These are phyloP conservation scores for Pararge aegeria DNA, from an alignment of 1,140 invertebrate species.

Conservation along the genomic window DNA sequence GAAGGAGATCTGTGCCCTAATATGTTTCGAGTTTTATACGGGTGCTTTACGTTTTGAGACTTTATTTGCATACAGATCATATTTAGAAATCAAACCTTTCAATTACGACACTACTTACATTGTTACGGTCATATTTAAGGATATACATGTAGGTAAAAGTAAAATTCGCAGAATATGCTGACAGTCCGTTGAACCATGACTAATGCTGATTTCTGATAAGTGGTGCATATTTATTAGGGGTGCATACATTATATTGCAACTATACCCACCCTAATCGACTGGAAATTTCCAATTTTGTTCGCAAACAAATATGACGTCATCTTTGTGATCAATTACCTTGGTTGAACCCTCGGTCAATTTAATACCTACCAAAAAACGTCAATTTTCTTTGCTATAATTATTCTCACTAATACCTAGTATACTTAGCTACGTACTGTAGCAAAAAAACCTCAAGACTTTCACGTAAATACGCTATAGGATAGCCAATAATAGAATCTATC, in stretches of 20 bases:
- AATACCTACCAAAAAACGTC: neutral
- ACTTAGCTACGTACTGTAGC: neutral
- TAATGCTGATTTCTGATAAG: neutral
- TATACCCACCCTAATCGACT: neutral
- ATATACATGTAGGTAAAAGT: no score
- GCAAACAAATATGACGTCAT: neutral
- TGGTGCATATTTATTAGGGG: neutral
- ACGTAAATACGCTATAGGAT: neutral
- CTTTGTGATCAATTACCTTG: no score
- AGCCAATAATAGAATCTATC: constrained; percentile 41
- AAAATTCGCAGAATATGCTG: neutral
- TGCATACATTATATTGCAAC: neutral
- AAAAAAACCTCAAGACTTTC: neutral
- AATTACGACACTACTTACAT: no score
- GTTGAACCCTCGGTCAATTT: no score
- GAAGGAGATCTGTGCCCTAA: no score
- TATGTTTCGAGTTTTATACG: no score
- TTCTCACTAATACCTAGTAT: no score
- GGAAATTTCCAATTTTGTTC: neutral
- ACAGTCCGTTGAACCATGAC: neutral
- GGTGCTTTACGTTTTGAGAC: no score
- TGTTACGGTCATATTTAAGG: no score
- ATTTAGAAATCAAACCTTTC: no score
- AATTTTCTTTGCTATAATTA: no score
- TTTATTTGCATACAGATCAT: no score